Conservation (phyloP, 2,888 invertebrate genomes). For the Linhomoeus sp. region DNA sequence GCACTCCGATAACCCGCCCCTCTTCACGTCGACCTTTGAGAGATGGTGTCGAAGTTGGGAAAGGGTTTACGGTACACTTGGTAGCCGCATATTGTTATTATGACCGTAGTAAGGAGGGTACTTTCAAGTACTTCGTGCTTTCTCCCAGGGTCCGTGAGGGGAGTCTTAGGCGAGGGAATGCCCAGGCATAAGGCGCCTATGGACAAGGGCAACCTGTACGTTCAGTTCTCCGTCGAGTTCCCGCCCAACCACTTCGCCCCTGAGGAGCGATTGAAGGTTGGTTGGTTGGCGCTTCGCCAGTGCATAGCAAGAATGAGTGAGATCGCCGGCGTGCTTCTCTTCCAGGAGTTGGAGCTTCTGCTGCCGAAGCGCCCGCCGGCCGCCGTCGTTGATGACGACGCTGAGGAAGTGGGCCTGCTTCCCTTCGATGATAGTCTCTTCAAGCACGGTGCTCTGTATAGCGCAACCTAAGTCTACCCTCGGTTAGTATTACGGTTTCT, state of each 20-base stretch:
- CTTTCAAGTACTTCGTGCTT: too few species aligned
- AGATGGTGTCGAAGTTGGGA: too few species aligned
- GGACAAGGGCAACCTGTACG: constrained; percentile 62
- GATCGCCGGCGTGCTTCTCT: too few species aligned
- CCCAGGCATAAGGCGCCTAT: constrained; percentile 61
- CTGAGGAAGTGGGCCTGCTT: constrained; percentile 56
- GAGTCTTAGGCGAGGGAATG: constrained; percentile 70
- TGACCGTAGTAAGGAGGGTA: too few species aligned
- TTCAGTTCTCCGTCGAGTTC: constrained; percentile 66
- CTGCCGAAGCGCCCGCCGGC: constrained; percentile 51
- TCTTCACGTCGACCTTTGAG: too few species aligned
- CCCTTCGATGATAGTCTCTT: constrained; percentile 38
- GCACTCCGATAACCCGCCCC: too few species aligned
- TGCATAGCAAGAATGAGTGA: not conserved
- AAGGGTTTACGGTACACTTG: too few species aligned
- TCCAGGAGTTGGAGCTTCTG: constrained; percentile 49
- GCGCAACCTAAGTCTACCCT: too few species aligned
- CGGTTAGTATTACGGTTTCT: too few species aligned
- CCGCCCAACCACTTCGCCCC: constrained; percentile 53
- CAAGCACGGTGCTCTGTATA: too few species aligned
- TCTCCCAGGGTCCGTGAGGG: constrained; percentile 42
- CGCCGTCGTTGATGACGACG: constrained; percentile 40
- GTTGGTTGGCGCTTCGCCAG: not conserved
- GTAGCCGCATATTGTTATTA: too few species aligned
- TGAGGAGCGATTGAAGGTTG: constrained; percentile 15